These are phyloP conservation scores for Tiliacea citrago DNA, from an alignment of 2,888 invertebrate genomes.

Conservation along the genomic window DNA sequence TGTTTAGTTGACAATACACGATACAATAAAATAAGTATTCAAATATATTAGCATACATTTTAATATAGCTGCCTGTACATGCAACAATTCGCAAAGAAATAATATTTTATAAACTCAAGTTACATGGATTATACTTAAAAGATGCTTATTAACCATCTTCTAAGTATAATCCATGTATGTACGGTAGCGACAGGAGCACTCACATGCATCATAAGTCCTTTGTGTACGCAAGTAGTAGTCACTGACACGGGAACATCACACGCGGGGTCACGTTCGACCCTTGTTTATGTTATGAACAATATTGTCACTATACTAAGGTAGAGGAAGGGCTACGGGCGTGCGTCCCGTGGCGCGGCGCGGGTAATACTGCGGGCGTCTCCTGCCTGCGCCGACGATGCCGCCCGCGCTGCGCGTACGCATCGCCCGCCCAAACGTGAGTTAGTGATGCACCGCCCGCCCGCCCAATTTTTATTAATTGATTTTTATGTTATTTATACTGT, in stretches of 20 bases:
- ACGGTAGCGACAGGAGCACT: slow-evolving; percentile 72
- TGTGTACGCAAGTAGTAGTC: slow-evolving; percentile 71
- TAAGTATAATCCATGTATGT: slow-evolving; percentile 35
- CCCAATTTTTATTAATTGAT: slow-evolving; percentile 17
- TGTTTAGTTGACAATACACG: slow-evolving; percentile 66
- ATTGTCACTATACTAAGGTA: slow-evolving; percentile 37
- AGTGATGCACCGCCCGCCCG: slow-evolving; percentile 52
- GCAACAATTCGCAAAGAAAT: slow-evolving; percentile 16
- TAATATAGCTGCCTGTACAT: slow-evolving; percentile 4
- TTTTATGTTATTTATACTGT: neutral
- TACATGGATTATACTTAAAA: no score
- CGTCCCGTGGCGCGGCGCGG: slow-evolving; percentile 74
- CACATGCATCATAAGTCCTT: slow-evolving; percentile 87
- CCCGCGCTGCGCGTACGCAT: slow-evolving; percentile 43
- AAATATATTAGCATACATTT: slow-evolving; percentile 50
- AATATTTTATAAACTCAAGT: neutral
- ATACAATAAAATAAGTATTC: slow-evolving; percentile 32
- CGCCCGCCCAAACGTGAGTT: slow-evolving; percentile 52
- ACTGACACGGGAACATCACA: slow-evolving; percentile 85
- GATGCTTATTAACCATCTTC: slow-evolving; percentile 23
- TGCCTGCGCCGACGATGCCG: slow-evolving; percentile 35
- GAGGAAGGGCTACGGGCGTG: slow-evolving; percentile 67
- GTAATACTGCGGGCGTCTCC: slow-evolving; percentile 70
- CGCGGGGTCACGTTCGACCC: slow-evolving; percentile 76
- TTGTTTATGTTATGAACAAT: slow-evolving; percentile 77